A percentile compares a stretch with the other conserved stretches of the same genome.
phyloP scores from a whole-genome alignment of 2,888 invertebrate genomes.

The Pyrrhia umbra region DNA sequence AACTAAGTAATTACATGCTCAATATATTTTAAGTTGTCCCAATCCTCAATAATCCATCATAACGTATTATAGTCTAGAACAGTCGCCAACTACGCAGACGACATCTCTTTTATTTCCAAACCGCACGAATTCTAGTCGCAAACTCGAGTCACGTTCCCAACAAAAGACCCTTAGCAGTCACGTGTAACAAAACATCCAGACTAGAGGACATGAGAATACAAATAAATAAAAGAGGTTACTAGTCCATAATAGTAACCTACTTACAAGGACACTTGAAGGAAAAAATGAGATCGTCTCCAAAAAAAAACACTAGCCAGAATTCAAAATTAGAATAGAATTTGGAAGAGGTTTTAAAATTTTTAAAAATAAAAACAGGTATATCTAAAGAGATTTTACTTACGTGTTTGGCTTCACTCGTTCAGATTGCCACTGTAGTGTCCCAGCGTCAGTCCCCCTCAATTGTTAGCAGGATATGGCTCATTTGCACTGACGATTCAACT shows the following conservation, averaged over 20 bases:
- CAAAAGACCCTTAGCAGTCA: constrained; percentile 25
- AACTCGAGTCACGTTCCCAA: neutral
- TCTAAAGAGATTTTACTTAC: constrained; percentile 44
- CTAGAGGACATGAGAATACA: constrained; percentile 38
- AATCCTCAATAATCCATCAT: neutral
- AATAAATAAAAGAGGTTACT: constrained; percentile 42
- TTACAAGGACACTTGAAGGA: constrained; percentile 19
- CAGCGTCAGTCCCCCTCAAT: constrained; percentile 74
- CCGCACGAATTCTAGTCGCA: neutral
- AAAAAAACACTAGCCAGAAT: neutral
- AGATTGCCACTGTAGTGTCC: constrained; percentile 65
- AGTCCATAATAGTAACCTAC: constrained; percentile 29
- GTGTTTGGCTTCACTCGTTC: constrained; percentile 57
- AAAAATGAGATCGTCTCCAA: no score
- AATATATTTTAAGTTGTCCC: neutral
- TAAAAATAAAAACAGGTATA: constrained; percentile 9
- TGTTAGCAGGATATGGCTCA: constrained; percentile 83
- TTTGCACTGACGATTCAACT: constrained; percentile 79
- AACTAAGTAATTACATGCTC: no score
- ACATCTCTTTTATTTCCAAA: neutral
- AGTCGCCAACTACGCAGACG: neutral
- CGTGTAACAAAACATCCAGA: constrained; percentile 16
- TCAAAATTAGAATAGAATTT: constrained; percentile 12
- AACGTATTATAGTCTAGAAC: neutral
- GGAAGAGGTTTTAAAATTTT: constrained; percentile 3